A percentile compares a stretch with the other conserved stretches of the same genome.
These are phyloP conservation scores for Philereme vetulata DNA, from an alignment of 2,888 invertebrate species.

Conservation along the genomic window DNA sequence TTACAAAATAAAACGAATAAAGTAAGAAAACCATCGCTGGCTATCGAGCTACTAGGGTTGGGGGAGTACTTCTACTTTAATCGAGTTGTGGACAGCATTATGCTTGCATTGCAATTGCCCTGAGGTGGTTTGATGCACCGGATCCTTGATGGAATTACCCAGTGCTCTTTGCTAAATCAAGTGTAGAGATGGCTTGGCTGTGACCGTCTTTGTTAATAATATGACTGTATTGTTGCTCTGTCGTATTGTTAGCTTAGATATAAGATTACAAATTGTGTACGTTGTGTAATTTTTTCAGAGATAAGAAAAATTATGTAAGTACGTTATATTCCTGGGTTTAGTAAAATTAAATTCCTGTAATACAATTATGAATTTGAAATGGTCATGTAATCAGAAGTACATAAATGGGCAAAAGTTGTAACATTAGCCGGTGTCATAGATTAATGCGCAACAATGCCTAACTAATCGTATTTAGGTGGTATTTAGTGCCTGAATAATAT, in stretches of 20 bases:
- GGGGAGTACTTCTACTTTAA: conserved; percentile 58
- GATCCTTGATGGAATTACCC: conserved; percentile 52
- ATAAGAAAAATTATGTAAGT: no score
- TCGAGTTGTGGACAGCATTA: conserved; percentile 58
- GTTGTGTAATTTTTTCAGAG: no score
- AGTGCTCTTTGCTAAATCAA: conserved; percentile 59
- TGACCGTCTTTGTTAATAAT: background rate
- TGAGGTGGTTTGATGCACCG: conserved; percentile 44
- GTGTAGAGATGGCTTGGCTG: conserved; percentile 23
- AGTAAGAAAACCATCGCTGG: background rate
- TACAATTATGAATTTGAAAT: no score
- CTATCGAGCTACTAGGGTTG: conserved; percentile 20
- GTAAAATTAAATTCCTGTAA: no score
- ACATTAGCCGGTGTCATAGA: no score
- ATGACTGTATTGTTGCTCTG: background rate
- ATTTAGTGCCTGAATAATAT: no score
- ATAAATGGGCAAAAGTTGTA: no score
- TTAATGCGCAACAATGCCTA: no score
- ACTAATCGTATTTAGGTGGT: no score
- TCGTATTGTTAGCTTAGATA: background rate
- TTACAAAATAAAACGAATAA: background rate
- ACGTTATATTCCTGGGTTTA: no score
- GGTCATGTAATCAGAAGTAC: no score
- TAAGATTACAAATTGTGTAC: background rate
- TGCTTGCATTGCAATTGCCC: conserved; percentile 54